Base-by-base conservation (phyloP, 1,140 invertebrate genomes). In the Harlomillsia oculata region DNA sequence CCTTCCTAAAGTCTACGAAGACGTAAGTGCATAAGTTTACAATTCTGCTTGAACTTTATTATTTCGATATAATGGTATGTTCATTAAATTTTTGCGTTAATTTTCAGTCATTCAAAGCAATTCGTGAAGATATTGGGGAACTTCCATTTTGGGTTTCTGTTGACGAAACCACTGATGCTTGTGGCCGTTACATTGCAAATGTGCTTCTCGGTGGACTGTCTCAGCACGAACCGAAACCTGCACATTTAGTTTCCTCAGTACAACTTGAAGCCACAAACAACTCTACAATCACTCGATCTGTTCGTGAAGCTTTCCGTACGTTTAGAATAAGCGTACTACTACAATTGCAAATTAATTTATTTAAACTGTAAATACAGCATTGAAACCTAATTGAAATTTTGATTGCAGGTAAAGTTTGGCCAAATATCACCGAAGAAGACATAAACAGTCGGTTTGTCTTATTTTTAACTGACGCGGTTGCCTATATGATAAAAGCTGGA, bases 401-500 rank as follows among this genome's bases (percentile, higher is more conserved):
- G 20, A 2, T 50, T 50, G 3, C 14, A 26, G 34, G 5, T 8
- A 13, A 43, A 18, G 30, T 55, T 5, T 55, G 34, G 28, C 53
- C 53, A 16, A 25, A 18, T 20, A 28, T 37, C 26, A 46, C 13
- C 14, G 14, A 51, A 43, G 37, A 45, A 16, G 45, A 57, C 26
- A 44, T 46, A 53, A 45, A 70, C 62, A 65, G 56, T 62, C 63
- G 61, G 62, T 67, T 64, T 65, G 40, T 66, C 64, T 53, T 65
- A 37, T 54, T 68, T 37, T 14, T 64, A 13, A 65, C 63, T 29
- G 67, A 69, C 60, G 67, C 53, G 23, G 69, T 64, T 29, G 44
- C 65, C 20, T 70, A 69, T 53, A 69, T 70, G 68, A 60, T 55
- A 20, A 67, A 65, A 49, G 44, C 63, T 26, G 64, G 53, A 9